Evolutionary conservation across 2,113 vertebrate genomes (phyloP), one percentile per base, ranked within the genome.

Genomic region (Trematocara unimaculatum): DNA sequence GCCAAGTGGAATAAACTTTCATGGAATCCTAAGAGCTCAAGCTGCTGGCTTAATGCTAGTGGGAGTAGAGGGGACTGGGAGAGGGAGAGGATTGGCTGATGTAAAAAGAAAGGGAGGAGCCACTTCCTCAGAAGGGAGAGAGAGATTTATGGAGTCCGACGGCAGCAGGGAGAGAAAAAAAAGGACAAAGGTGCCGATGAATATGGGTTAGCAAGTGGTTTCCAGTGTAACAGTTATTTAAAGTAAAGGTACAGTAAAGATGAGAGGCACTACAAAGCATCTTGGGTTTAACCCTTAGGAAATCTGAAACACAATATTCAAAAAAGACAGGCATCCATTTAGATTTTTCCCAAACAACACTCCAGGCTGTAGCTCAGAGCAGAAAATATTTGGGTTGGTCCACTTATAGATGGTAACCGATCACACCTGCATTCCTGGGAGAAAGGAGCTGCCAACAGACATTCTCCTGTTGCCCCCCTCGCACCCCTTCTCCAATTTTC

Each of bases 1-100:
- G 94, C 92, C 86, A 94, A 93, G 90, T 94, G 90, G 91, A 95
- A 93, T 93, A 93, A 95, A 94, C 92, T 90, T 93, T 91, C 88
- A 92, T 84, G 90, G 91, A 95, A 94, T 94, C 93, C 92, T 89
- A 81, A 90, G 88, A 94, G 93, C 93, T 89, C 85, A 83, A 84
- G 90, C 93, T 86, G 91, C 91, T 89, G 90, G 91, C 84, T 93
- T 80, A 83, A 87, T 54, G 87, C 64, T 72, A 62, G 90, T 81
- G 84, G 87, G 87, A 88, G 89, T 42, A 84, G 79, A 74, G 83
- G 72, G 84, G 5, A 11, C 67, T 49, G 89, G 42, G 82, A 74
- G 84, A 89, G 83, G 67, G 72, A 23, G 23, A 80, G 20, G 93
- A 96, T 93, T 94, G 93, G 95, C 79, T 87, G 84, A 74, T 81